These are phyloP conservation scores for Pachydiplax longipennis DNA, from an alignment of 2,888 invertebrate genomes.

Conservation along the genomic window DNA sequence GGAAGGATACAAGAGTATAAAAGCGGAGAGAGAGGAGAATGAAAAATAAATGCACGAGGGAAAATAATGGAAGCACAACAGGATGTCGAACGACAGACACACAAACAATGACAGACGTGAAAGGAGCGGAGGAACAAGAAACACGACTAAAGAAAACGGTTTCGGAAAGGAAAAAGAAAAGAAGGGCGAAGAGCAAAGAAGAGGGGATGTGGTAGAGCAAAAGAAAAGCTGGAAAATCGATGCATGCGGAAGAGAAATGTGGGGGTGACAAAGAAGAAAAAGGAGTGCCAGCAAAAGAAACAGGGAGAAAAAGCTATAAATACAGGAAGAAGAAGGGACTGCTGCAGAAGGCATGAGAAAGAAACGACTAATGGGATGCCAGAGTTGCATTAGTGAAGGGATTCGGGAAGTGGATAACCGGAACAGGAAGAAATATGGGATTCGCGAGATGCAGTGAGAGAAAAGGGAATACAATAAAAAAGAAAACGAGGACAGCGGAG, in stretches of 20 bases:
- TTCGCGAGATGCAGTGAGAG: not conserved
- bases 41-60: not conserved
- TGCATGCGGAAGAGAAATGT: not conserved
- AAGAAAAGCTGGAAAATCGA: not conserved
- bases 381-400: not conserved
- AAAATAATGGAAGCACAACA: not conserved
- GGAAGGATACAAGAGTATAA: not conserved
- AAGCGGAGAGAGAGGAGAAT: not conserved
- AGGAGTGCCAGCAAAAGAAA: not conserved
- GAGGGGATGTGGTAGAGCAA: not conserved
- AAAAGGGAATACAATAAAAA: not conserved
- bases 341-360: not conserved
- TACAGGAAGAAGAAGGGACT: not conserved
- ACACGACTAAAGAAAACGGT: not conserved
- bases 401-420: not conserved
- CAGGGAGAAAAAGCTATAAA: not conserved
- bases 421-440: not conserved
- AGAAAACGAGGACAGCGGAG: not conserved
- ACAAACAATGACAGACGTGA: too few species aligned
- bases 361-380: not conserved
- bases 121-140: too few species aligned
- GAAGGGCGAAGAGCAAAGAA: not conserved
- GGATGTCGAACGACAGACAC: not conserved
- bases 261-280: not conserved
- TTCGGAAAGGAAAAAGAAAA: not conserved